Base-by-base conservation (phyloP, 1,140 invertebrate genomes). In the Drosophila equinoxialis region DNA sequence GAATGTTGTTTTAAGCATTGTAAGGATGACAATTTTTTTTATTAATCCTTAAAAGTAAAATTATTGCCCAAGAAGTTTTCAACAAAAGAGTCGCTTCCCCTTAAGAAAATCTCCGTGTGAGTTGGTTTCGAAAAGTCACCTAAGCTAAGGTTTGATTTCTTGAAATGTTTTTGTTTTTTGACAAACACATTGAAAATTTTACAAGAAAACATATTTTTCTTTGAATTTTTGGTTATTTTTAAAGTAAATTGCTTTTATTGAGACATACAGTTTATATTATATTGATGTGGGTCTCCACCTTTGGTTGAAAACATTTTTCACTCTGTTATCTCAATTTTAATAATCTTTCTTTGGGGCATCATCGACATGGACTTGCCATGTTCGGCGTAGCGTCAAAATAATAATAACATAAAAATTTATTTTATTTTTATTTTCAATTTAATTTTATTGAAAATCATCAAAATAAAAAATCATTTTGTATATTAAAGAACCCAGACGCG, bases 391-490 rank as follows among this genome's bases (percentile, higher is more conserved):
- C 84, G 84, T 84, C 74, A 87, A 84, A 79, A 87, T 90, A 89
- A 89, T 89, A 89, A 89, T 89, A 89, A 73, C 84, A 84, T 89
- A 89, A 89, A 89, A 79, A n/a, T 89, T 89, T 81, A 89, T 89
- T 90, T 89, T 89, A 89, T 89, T 89, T 89, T 89, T 89, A 89
- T 89, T 89, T 89, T 89, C 84, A 89, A 89, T 89, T 89, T 89
- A 89, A 79, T 81, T 84, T 89, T 84, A 89, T 89, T 89, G 77
- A 89, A 89, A 84, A 89, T 89, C 80, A 87, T 87, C 82, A 57
- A 75, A 60, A 65, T 51, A 51, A 51, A 30, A 51, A 51, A 11
- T 51, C 17, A 51, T 51, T 67, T 48, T 68, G 13, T 45, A 78
- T 77, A 81, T 81, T 60, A 72, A 82, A 86, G 68, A 77, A 30